Evolutionary conservation across 2,888 invertebrate species (phyloP).

Genomic region (Nematopogon swammerdamellus): DNA sequence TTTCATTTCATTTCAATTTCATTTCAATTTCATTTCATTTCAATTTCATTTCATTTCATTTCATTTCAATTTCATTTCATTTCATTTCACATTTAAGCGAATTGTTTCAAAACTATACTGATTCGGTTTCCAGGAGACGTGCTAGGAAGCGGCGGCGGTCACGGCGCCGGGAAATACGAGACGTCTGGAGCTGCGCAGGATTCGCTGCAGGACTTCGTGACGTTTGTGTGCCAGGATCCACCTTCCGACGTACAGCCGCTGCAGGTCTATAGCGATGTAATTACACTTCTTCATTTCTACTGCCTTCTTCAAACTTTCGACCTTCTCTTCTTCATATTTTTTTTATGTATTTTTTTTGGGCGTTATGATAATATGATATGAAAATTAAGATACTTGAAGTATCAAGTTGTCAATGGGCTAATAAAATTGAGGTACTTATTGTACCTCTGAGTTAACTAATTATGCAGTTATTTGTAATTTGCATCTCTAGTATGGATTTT

Average conservation of each 20-base stretch:
- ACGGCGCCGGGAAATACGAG: conserved; percentile 62
- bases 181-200: conserved; percentile 67
- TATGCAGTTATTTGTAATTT: not conserved
- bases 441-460: not conserved
- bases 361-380: too few species aligned
- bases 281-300: conserved; percentile 14
- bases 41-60: too few species aligned
- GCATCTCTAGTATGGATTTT: not conserved
- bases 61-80: too few species aligned
- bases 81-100: too few species aligned
- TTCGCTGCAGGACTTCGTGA: conserved; percentile 93
- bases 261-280: conserved; percentile 48
- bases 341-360: too few species aligned
- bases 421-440: not conserved
- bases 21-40: too few species aligned
- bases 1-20: too few species aligned
- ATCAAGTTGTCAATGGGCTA: too few species aligned
- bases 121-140: not conserved
- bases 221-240: conserved; percentile 94
- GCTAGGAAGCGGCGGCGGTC: conserved; percentile 21
- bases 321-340: too few species aligned
- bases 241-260: conserved; percentile 70
- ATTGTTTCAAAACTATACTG: too few species aligned
- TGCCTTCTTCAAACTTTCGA: too few species aligned
- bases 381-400: too few species aligned